Evolutionary conservation across 1,140 invertebrate genomes (phyloP).

Genomic region (Drosophila kikkawai): DNA sequence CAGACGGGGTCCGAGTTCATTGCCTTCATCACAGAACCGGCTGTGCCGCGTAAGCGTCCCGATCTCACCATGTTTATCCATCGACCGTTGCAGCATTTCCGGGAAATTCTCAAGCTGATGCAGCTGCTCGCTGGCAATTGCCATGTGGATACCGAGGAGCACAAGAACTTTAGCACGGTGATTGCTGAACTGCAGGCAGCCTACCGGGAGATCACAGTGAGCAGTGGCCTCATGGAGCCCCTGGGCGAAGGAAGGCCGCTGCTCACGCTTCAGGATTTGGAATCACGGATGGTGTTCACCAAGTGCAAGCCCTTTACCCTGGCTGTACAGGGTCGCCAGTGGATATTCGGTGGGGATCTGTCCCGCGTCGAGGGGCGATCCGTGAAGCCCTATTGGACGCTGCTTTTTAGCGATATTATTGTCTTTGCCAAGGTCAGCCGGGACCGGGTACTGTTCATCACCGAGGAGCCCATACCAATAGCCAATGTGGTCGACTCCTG

Average conservation of each 20-base stretch:
- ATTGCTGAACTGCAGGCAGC: constrained; percentile 86
- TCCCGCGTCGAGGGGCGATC: constrained; percentile 92
- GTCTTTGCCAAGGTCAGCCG: constrained; percentile 93
- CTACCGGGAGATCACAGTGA: constrained; percentile 92
- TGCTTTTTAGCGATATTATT: constrained; percentile 92
- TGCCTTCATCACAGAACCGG: constrained; percentile 90
- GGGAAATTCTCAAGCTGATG: constrained; percentile 87
- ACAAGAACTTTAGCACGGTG: constrained; percentile 84
- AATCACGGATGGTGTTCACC: constrained; percentile 93
- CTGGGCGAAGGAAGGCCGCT: constrained; percentile 92
- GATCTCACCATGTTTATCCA: constrained; percentile 93
- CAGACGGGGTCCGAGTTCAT: constrained; percentile 88
- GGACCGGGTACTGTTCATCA: constrained; percentile 93
- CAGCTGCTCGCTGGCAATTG: constrained; percentile 84
- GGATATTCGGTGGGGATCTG: constrained; percentile 94
- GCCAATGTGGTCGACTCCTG: constrained; percentile 92
- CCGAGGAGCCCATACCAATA: constrained; percentile 92
- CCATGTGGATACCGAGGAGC: constrained; percentile 83
- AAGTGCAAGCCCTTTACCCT: constrained; percentile 94
- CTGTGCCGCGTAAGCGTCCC: constrained; percentile 91
- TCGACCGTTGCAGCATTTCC: constrained; percentile 91
- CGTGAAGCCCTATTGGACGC: constrained; percentile 92
- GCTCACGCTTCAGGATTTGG: constrained; percentile 92
- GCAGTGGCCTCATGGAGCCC: constrained; percentile 93
- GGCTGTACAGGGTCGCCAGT: constrained; percentile 92